These are phyloP conservation scores for Atta texana DNA, from an alignment of 1,140 invertebrate species.

Conservation along the genomic window DNA sequence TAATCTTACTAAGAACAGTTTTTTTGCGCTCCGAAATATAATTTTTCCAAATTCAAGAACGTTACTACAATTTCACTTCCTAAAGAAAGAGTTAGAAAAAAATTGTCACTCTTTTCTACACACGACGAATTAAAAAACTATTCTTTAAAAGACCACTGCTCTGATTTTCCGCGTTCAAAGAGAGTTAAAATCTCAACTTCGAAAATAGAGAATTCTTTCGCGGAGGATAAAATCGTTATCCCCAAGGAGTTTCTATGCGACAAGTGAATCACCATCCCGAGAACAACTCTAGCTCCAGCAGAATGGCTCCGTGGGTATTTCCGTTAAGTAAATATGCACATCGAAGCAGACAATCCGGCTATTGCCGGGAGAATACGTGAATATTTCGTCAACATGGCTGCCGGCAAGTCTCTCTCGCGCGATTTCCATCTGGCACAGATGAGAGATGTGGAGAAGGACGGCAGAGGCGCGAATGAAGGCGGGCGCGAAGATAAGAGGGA, in stretches of 20 bases:
- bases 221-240: slow-evolving; percentile 51
- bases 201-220: slow-evolving; percentile 38
- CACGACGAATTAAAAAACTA: slow-evolving; percentile 7
- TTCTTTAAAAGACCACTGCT: slow-evolving; percentile 22
- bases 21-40: slow-evolving; percentile 13
- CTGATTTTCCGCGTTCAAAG: background rate
- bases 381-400: slow-evolving; percentile 72
- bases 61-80: background rate
- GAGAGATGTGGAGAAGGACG: slow-evolving; percentile 34
- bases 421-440: slow-evolving; percentile 72
- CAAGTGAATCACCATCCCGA: slow-evolving; percentile 54
- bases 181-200: slow-evolving; percentile 28
- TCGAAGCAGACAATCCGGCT: slow-evolving; percentile 60
- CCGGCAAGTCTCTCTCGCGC: slow-evolving; percentile 68
- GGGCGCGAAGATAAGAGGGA: background rate
- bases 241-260: slow-evolving; percentile 18
- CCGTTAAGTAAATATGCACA: slow-evolving; percentile 65
- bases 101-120: background rate
- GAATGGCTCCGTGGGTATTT: slow-evolving; percentile 46
- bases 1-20: background rate
- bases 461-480: background rate
- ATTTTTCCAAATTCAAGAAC: slow-evolving; percentile 13
- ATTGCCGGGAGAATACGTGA: slow-evolving; percentile 49
- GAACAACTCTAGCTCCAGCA: slow-evolving; percentile 44
- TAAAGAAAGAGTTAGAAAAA: background rate